Conservation (phyloP, 2,113 vertebrate genomes). For the Gymnocephalus cernua region DNA sequence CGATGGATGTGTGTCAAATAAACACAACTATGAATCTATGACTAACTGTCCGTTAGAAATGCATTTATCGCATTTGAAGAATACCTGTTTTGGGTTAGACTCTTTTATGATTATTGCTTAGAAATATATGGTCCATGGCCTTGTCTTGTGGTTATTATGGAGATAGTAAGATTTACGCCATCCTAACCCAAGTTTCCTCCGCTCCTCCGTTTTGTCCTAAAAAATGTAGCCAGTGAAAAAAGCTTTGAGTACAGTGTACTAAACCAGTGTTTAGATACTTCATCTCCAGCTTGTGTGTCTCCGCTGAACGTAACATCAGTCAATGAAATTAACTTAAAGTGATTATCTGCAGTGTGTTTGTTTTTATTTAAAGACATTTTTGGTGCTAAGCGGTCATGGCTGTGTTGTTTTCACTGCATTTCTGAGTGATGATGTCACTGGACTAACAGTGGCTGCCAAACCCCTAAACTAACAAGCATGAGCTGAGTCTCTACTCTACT, state of each 20-base stretch:
- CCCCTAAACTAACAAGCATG: conserved; percentile 46
- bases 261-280: not conserved
- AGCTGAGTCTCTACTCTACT: conserved; percentile 21
- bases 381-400: conserved; percentile 40
- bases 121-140: not conserved
- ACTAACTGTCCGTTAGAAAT: not conserved
- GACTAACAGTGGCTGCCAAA: conserved; percentile 60
- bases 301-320: not conserved
- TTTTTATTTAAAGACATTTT: conserved; percentile 56
- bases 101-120: not conserved
- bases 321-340: conserved; percentile 16
- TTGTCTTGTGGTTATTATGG: not conserved
- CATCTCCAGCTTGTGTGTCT: not conserved
- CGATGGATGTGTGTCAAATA: not conserved
- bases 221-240: not conserved
- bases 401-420: conserved; percentile 54
- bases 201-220: too few species aligned
- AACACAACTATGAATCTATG: not conserved
- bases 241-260: not conserved
- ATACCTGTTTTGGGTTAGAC: not conserved
- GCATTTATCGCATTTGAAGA: not conserved
- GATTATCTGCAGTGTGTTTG: conserved; percentile 58
- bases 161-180: not conserved
- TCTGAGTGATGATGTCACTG: conserved; percentile 50
- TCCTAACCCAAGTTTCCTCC: not conserved